Evolutionary conservation across 2,113 vertebrate species (phyloP).

Genomic region (Aythya baeri): DNA sequence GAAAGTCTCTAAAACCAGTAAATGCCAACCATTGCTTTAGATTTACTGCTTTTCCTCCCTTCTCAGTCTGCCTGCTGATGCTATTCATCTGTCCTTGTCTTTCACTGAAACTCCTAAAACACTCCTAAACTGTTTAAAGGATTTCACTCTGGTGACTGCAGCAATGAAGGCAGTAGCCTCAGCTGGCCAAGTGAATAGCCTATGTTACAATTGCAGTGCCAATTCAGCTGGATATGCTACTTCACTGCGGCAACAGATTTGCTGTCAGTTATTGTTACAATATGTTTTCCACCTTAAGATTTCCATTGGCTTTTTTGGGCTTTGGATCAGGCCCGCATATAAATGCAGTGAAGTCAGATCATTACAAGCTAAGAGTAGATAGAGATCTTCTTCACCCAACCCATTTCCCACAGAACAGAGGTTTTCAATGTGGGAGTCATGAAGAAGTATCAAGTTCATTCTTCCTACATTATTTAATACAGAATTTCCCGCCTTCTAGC

Average conservation of each 20-base stretch:
- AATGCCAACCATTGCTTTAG: background rate
- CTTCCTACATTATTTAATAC: background rate
- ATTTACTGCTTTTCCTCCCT: background rate
- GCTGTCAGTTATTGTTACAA: background rate
- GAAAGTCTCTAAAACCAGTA: background rate
- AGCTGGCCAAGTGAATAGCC: background rate
- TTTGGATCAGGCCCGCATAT: background rate
- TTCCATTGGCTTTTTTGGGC: background rate
- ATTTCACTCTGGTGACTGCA: background rate
- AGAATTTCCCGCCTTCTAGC: background rate
- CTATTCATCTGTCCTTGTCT: background rate
- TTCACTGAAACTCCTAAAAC: background rate
- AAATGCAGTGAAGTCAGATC: background rate
- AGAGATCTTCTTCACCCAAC: background rate
- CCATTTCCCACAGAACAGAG: background rate
- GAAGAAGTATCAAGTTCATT: background rate
- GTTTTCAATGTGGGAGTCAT: background rate
- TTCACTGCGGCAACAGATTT: background rate
- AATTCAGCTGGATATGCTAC: background rate
- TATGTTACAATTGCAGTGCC: background rate
- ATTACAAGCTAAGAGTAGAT: background rate
- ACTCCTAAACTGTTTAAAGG: background rate
- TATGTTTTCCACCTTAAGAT: background rate
- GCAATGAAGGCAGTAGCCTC: background rate
- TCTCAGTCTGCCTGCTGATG: background rate